These are phyloP conservation scores for Hemicordylus capensis DNA, from an alignment of 2,113 vertebrate species.

Conservation along the genomic window DNA sequence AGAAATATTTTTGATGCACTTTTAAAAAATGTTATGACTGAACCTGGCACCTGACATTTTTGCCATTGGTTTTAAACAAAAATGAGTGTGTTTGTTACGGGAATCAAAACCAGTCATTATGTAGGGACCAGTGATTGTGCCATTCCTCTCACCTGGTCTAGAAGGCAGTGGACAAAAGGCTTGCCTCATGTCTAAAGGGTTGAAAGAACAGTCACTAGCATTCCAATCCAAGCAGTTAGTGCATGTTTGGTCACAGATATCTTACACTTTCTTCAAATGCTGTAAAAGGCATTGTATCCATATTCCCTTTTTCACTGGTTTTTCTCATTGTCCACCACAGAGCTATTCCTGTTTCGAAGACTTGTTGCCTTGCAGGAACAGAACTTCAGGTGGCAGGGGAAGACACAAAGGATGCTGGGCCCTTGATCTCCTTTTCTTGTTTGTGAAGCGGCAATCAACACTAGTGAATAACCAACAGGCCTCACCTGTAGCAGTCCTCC, in stretches of 20 bases:
- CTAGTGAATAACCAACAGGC: not conserved
- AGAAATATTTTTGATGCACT: not conserved
- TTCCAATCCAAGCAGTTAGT: not conserved
- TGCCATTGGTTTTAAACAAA: not conserved
- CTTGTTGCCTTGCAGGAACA: not conserved
- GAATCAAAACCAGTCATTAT: not conserved
- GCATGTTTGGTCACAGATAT: not conserved
- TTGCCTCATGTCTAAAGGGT: not conserved
- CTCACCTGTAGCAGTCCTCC: not conserved
- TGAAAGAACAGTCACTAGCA: not conserved
- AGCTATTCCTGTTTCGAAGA: not conserved
- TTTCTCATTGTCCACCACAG: not conserved
- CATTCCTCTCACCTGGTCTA: not conserved
- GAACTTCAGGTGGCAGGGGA: not conserved
- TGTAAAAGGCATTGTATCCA: not conserved
- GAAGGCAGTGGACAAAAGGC: not conserved
- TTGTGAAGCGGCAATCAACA: not conserved
- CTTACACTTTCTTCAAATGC: not conserved
- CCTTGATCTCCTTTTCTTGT: not conserved
- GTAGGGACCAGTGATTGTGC: too few relatives aligned
- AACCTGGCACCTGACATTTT: not conserved
- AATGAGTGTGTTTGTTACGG: too few relatives aligned
- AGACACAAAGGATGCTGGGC: not conserved
- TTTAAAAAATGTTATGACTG: too few relatives aligned
- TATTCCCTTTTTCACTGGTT: not conserved